phyloP scores from a whole-genome alignment of 2,113 vertebrate genomes.

The Emydura subglobosa region DNA sequence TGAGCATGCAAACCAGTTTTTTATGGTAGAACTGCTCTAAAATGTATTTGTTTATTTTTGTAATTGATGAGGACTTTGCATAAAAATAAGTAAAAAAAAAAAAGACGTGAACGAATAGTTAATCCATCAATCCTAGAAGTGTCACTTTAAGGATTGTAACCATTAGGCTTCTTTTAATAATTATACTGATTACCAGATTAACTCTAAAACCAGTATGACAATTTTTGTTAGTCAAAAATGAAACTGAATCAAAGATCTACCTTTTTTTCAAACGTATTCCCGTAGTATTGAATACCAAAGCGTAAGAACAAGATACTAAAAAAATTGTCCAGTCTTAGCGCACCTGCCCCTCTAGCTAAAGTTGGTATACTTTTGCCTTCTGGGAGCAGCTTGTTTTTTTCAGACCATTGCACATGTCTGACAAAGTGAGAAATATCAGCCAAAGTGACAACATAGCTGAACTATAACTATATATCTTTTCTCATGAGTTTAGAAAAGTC shows the following conservation, averaged over 20 bases:
- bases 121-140: neutral
- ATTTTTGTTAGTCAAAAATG: neutral
- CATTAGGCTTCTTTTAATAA: neutral
- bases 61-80: neutral
- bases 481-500: neutral
- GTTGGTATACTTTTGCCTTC: neutral
- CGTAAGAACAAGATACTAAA: neutral
- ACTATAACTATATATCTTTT: neutral
- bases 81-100: neutral
- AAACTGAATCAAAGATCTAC: neutral
- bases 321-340: neutral
- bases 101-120: no score
- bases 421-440: neutral
- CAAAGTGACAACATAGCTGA: neutral
- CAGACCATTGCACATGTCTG: neutral
- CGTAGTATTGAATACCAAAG: neutral
- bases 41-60: neutral
- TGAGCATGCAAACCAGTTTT: neutral
- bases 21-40: neutral
- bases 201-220: neutral
- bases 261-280: neutral
- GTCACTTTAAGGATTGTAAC: neutral
- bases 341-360: neutral
- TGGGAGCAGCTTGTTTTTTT: neutral
- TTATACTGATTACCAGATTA: neutral